phyloP scores from a whole-genome alignment of 2,888 invertebrate genomes.

The Alloplasta piceator region DNA sequence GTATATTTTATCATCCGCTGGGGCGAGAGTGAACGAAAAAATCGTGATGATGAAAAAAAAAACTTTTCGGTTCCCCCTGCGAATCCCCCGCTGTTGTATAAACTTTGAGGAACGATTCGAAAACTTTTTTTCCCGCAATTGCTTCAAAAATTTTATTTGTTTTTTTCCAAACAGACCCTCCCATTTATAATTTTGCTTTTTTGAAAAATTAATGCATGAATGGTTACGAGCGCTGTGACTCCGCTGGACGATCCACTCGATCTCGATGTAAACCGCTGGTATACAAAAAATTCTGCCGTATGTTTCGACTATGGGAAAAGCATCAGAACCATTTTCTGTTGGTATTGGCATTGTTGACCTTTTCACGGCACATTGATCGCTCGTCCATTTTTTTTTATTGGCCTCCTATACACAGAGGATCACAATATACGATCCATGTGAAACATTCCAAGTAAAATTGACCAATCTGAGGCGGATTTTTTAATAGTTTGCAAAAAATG shows the following conservation, averaged over 20 bases:
- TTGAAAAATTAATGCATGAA: background rate
- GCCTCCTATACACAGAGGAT: slow-evolving; percentile 21
- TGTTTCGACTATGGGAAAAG: slow-evolving; percentile 31
- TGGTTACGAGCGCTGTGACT: slow-evolving; percentile 12
- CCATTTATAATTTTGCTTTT: too few species aligned
- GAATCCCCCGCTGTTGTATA: background rate
- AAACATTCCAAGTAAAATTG: too few species aligned
- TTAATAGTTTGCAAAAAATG: too few species aligned
- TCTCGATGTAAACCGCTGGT: slow-evolving; percentile 9
- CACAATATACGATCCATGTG: too few species aligned
- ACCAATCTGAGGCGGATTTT: too few species aligned
- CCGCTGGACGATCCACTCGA: slow-evolving; percentile 37
- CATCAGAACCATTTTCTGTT: slow-evolving; percentile 4
- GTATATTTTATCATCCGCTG: too few species aligned
- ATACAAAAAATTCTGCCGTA: background rate
- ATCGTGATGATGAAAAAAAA: too few species aligned
- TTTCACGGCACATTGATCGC: slow-evolving; percentile 44
- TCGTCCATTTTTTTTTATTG: slow-evolving; percentile 42
- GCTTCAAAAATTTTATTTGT: background rate
- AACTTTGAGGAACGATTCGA: background rate
- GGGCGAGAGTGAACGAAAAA: too few species aligned
- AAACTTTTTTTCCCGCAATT: slow-evolving; percentile 8
- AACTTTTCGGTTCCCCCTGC: too few species aligned
- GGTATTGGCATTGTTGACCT: slow-evolving; percentile 20
- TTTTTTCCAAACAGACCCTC: slow-evolving; percentile 3